Base-by-base conservation (phyloP, 2,888 invertebrate genomes). In the Nowickia ferox region DNA sequence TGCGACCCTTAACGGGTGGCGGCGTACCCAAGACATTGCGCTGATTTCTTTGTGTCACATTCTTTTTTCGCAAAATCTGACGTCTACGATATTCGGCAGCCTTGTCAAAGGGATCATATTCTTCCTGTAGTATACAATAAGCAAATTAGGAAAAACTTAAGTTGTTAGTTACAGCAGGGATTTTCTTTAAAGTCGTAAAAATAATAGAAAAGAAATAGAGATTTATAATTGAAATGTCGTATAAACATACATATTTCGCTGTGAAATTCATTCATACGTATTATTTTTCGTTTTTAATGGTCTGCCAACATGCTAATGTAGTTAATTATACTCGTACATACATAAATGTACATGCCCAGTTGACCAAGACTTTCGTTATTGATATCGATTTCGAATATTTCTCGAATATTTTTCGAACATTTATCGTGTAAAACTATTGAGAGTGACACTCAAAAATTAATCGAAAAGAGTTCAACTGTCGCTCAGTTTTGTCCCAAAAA, bases 21-120 rank as follows among this genome's bases (percentile, higher is more conserved):
- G 93, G 93, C 55, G 93, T 93, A 11, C 93, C 93, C 84, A 93
- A 89, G 3, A 93, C 89, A 93, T 93, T 89, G 92, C 94, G 90
- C 93, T 95, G 88, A 94, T 94, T 93, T 38, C 59, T 59, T 94
- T 95, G 65, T 94, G 90, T 89, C 42, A 90, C 85, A 65, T 89
- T 95, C 87, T 96, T 95, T 90, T 96, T 95, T 87, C 96, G 94
- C 0, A 96, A 95, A 89, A 96, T 94, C 66, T 96, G 96, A 66
- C 97, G 94, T 84, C 97, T 95, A 89, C 96, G 94, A 66, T 91
- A 88, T 87, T 93, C 93, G 9, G 92, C 91, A 74, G 92, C 92
- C 87, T 92, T 93, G 85, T 91, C 89, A 75, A 91, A 91, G 13
- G 91, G 90, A 88, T 92, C 94, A 74, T 90, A 89, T 51, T 94